phyloP scores from a whole-genome alignment of 53 echinoderm and acorn worm species.

The Luidia sarsii region DNA sequence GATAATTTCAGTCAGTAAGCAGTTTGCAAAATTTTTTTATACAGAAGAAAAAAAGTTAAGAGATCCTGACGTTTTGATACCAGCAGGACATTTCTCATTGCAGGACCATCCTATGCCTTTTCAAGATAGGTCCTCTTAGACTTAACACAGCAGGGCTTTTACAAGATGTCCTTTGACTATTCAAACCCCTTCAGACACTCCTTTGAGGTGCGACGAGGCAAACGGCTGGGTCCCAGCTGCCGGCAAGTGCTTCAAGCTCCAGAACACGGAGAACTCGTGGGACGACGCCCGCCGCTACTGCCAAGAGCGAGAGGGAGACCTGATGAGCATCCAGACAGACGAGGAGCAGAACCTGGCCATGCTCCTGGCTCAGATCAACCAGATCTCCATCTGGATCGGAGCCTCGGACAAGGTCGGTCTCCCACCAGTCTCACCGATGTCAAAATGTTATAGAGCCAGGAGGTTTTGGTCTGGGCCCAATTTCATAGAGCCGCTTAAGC shows the following conservation, averaged over 20 bases:
- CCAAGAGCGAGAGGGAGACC: conserved; percentile 30
- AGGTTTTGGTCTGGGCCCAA: no score
- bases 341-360: conserved; percentile 37
- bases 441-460: no score
- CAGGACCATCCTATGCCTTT: no score
- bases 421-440: no score
- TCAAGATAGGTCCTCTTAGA: no score
- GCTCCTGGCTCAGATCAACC: conserved; percentile 14
- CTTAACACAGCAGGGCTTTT: no score
- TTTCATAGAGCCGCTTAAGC: no score
- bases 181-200: conserved; percentile 1
- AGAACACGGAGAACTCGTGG: conserved; percentile 26
- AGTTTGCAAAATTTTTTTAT: no score
- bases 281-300: conserved; percentile 44
- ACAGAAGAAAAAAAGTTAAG: no score
- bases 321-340: conserved; percentile 38
- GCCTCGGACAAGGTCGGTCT: conserved; percentile 75
- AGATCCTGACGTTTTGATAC: no score
- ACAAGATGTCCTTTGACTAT: neutral
- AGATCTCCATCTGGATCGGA: conserved; percentile 76
- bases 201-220: conserved; percentile 52
- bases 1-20: no score
- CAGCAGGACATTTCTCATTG: no score
- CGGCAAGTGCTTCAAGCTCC: conserved; percentile 47
- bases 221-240: conserved; percentile 51